A percentile compares a stretch with the other conserved stretches of the same genome.
phyloP scores from a whole-genome alignment of 1,140 invertebrate species.

The Calliopsis andreniformis region DNA sequence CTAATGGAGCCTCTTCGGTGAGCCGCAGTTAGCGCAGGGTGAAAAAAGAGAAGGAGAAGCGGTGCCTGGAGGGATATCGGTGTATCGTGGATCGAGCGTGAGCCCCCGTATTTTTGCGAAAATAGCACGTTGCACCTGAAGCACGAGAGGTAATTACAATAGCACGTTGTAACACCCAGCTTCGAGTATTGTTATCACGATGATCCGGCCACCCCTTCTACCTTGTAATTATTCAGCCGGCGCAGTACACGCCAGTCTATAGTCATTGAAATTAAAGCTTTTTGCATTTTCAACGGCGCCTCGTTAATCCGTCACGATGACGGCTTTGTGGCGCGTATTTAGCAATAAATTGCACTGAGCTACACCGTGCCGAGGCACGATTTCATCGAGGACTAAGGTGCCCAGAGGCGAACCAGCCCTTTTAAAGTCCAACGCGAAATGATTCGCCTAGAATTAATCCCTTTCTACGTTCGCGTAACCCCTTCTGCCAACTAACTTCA shows the following conservation, averaged over 20 bases:
- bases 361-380: background rate
- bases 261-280: slow-evolving; percentile 47
- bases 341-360: slow-evolving; percentile 27
- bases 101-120: slow-evolving; percentile 35
- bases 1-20: slow-evolving; percentile 16
- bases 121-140: slow-evolving; percentile 43
- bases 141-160: slow-evolving; percentile 51
- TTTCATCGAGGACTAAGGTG: slow-evolving; percentile 29
- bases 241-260: slow-evolving; percentile 14
- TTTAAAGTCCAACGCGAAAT: background rate
- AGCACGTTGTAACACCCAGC: slow-evolving; percentile 39
- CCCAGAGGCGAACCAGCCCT: background rate
- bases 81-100: slow-evolving; percentile 10
- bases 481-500: background rate
- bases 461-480: background rate
- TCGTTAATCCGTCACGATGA: slow-evolving; percentile 52
- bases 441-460: slow-evolving; percentile 3
- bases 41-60: background rate
- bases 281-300: slow-evolving; percentile 54
- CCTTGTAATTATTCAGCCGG: slow-evolving; percentile 47
- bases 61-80: slow-evolving; percentile 4
- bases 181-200: slow-evolving; percentile 54
- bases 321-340: slow-evolving; percentile 20
- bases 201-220: slow-evolving; percentile 33
- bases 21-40: background rate